Percentiles rank a stretch among this genome's conserved stretches.
These are phyloP conservation scores for Nasonia vitripennis DNA, from an alignment of 1,140 invertebrate species.

Conservation along the genomic window DNA sequence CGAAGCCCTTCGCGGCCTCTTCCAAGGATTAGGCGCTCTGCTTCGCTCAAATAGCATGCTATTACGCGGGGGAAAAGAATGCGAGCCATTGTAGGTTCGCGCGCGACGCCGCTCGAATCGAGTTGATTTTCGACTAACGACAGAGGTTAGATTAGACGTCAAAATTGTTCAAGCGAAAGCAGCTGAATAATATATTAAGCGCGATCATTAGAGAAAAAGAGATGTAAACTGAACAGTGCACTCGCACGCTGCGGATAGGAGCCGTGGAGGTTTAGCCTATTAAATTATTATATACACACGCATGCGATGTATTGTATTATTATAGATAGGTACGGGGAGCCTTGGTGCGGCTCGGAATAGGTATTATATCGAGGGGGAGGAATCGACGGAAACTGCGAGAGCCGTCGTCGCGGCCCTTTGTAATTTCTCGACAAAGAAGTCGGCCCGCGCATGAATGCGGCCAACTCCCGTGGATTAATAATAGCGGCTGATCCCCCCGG, in stretches of 20 bases:
- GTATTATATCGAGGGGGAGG: neutral
- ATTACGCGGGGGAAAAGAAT: too few relatives aligned
- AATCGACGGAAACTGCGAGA: conserved; percentile 23
- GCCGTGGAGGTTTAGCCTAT: too few relatives aligned
- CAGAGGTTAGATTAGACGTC: too few relatives aligned
- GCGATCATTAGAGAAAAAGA: neutral
- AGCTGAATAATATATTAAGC: conserved; percentile 30
- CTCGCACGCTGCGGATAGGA: too few relatives aligned
- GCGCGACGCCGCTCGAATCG: too few relatives aligned
- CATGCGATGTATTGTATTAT: too few relatives aligned
- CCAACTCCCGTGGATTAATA: conserved; percentile 67
- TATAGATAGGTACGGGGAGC: too few relatives aligned
- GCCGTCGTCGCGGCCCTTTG: conserved; percentile 16
- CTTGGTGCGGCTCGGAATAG: neutral
- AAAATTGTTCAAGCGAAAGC: neutral
- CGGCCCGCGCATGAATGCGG: neutral
- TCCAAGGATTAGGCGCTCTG: neutral
- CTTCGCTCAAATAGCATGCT: too few relatives aligned
- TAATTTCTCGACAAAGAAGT: conserved; percentile 31
- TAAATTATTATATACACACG: too few relatives aligned
- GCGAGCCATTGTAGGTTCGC: too few relatives aligned
- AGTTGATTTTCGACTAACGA: too few relatives aligned
- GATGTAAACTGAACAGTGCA: neutral
- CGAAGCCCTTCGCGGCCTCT: neutral
- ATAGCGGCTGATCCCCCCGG: conserved; percentile 70